Conservation (phyloP, 2,113 vertebrate species). For the Phylloscopus whistleri region DNA sequence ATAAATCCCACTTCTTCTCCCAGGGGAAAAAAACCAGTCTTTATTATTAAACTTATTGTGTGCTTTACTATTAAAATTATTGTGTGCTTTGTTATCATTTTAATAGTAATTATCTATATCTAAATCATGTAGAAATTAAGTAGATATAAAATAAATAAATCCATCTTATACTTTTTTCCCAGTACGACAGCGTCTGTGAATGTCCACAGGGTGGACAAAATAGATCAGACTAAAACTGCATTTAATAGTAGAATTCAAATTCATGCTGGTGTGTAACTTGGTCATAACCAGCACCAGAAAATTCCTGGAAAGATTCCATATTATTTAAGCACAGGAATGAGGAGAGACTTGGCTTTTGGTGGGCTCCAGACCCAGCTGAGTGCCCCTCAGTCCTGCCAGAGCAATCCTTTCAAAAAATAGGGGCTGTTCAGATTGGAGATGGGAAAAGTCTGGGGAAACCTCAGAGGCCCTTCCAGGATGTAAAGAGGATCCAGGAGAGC, state of each 20-base stretch:
- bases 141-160: neutral
- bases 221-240: neutral
- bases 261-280: neutral
- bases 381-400: neutral
- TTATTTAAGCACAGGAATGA: neutral
- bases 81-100: neutral
- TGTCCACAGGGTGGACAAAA: neutral
- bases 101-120: neutral
- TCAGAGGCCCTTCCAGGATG: rapidly evolving
- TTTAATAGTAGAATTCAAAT: neutral
- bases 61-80: neutral
- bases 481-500: neutral
- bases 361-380: neutral
- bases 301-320: neutral
- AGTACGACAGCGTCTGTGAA: neutral
- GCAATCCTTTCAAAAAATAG: rapidly evolving
- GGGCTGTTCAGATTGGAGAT: neutral
- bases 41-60: neutral
- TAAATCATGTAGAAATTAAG: neutral
- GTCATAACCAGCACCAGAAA: neutral
- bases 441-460: rapidly evolving
- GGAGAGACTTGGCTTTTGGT: neutral
- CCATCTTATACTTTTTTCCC: neutral
- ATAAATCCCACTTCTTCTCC: neutral
- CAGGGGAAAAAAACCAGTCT: neutral